A percentile compares a stretch with the other conserved stretches of the same genome.
phyloP scores from a whole-genome alignment of 2,113 vertebrate genomes.

The Apeltes quadracus region DNA sequence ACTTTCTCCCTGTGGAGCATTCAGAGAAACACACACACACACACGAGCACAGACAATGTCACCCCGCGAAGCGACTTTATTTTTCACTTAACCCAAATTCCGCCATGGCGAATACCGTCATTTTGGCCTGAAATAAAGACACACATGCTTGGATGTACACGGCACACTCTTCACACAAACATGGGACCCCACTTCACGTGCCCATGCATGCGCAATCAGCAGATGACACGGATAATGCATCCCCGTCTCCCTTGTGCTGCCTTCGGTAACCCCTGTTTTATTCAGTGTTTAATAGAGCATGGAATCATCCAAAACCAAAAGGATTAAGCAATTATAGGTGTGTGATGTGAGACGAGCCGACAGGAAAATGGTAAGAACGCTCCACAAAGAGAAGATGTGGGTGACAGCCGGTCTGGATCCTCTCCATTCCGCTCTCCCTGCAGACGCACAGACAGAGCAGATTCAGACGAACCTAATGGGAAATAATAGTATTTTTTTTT shows the following conservation, averaged over 20 bases:
- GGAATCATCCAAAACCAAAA: conserved; percentile 32
- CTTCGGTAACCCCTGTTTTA: conserved; percentile 52
- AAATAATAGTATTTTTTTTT: conserved; percentile 37
- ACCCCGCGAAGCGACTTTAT: conserved; percentile 47
- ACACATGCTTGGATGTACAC: conserved; percentile 3
- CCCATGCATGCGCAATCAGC: conserved; percentile 32
- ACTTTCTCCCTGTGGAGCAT: conserved; percentile 55
- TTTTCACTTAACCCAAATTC: conserved; percentile 67
- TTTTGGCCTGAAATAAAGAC: conserved; percentile 41
- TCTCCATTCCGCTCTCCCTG: conserved; percentile 19
- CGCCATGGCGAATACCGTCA: conserved; percentile 36
- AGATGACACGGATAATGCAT: conserved; percentile 32
- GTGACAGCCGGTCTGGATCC: conserved; percentile 20
- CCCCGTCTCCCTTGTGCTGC: conserved; percentile 16
- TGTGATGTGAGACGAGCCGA: conserved; percentile 19
- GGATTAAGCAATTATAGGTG: conserved; percentile 37
- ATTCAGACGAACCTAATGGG: conserved; percentile 48
- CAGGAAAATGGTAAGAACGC: conserved; percentile 15
- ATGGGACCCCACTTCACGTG: conserved; percentile 8
- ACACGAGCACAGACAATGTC: conserved; percentile 4
- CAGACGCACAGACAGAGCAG: conserved; percentile 26
- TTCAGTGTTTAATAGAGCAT: conserved; percentile 39
- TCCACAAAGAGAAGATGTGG: conserved; percentile 29
- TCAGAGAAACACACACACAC: conserved; percentile 41
- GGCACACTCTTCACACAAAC: not conserved